phyloP scores from a whole-genome alignment of 2,113 vertebrate species.

The Lagenorhynchus albirostris region DNA sequence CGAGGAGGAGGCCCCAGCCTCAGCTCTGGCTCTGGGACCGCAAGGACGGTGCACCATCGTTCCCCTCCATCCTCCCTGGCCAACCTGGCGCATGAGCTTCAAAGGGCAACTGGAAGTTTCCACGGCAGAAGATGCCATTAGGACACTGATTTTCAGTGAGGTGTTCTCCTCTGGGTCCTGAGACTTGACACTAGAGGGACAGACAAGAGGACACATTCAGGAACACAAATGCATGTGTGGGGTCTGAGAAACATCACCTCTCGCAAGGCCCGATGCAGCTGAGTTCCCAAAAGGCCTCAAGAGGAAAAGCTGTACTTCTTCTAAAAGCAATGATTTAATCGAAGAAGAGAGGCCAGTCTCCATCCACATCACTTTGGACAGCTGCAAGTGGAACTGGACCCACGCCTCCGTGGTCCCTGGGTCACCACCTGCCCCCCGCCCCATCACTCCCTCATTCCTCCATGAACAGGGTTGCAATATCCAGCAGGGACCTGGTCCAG shows the following conservation, averaged over 20 bases:
- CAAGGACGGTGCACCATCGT: fast-evolving
- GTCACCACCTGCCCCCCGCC: neutral
- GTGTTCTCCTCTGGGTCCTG: neutral
- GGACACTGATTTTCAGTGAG: neutral
- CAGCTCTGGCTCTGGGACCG: fast-evolving
- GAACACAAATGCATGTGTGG: neutral
- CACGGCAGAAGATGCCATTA: fast-evolving
- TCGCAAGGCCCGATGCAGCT: conserved; percentile 5
- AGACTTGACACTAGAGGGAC: neutral
- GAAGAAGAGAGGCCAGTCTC: conserved; percentile 22
- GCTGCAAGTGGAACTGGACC: neutral
- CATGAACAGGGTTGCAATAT: neutral
- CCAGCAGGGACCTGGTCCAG: neutral
- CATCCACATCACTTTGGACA: neutral
- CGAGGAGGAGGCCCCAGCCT: neutral
- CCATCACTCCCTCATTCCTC: neutral
- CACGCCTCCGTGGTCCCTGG: fast-evolving
- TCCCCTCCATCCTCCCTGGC: neutral
- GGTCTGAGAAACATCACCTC: neutral
- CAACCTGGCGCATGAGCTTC: fast-evolving
- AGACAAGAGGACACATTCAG: neutral
- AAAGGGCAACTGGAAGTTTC: neutral
- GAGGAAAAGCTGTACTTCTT: conserved; percentile 52
- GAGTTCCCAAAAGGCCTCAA: conserved; percentile 49
- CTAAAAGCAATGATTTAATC: conserved; percentile 70